Conservation (phyloP, 2,113 vertebrate genomes). For the Castor canadensis region DNA sequence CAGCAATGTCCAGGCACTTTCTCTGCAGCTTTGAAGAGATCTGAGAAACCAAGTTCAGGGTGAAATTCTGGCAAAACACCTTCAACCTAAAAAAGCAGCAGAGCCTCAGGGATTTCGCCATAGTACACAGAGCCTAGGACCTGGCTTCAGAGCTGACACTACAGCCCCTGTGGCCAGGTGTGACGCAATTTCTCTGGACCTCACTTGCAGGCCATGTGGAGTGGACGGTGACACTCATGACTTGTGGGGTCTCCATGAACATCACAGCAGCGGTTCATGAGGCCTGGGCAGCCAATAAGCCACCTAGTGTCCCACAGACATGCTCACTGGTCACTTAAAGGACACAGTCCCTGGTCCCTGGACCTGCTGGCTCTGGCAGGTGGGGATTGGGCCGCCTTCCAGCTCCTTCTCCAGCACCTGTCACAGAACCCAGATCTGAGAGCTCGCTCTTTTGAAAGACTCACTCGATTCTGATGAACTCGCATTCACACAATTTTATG, state of each 20-base stretch:
- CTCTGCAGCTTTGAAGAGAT: not conserved
- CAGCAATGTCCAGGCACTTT: not conserved
- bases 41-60: not conserved
- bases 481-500: constrained; percentile 65
- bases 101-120: not conserved
- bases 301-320: too few relatives aligned
- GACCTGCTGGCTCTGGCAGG: not conserved
- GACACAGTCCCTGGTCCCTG: not conserved
- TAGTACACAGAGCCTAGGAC: too few relatives aligned
- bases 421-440: not conserved
- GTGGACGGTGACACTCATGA: fast-evolving
- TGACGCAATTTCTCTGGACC: not conserved
- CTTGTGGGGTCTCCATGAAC: not conserved
- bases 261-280: not conserved
- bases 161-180: not conserved
- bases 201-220: not conserved
- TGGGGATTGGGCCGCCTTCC: not conserved
- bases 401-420: fast-evolving
- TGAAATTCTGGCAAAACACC: not conserved
- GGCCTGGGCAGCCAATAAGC: too few relatives aligned
- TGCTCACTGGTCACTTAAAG: not conserved
- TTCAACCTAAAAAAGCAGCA: too few relatives aligned
- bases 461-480: constrained; percentile 70
- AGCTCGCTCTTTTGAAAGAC: constrained; percentile 73
- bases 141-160: too few relatives aligned